Conservation (phyloP, 2,797 vertebrate genomes). For the Lagocephalus sceleratus region DNA sequence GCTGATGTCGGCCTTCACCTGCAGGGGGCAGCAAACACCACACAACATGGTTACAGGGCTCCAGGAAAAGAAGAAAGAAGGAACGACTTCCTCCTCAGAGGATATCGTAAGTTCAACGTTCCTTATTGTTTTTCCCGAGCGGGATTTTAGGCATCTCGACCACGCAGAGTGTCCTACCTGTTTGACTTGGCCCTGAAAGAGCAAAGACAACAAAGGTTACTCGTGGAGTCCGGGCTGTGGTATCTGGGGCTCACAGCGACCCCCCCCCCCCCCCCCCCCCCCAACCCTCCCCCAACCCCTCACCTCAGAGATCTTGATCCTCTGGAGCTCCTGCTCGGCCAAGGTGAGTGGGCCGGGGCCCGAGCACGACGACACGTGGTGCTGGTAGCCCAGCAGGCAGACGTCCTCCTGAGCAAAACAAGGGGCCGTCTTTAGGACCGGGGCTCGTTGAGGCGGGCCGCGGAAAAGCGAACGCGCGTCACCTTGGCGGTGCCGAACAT, state of each 20-base stretch:
- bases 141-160: too few relatives aligned
- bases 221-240: neutral
- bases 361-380: constrained; percentile 84
- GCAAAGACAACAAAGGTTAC: constrained; percentile 29
- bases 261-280: neutral
- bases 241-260: constrained; percentile 2
- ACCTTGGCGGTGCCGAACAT: constrained; percentile 95
- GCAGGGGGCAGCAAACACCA: constrained; percentile 60
- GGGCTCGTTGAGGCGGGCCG: neutral
- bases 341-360: constrained; percentile 90
- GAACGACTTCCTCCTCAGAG: too few relatives aligned
- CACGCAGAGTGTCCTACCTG: constrained; percentile 59
- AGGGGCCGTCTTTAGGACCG: constrained; percentile 9
- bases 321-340: constrained; percentile 93
- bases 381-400: constrained; percentile 90
- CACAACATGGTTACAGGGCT: neutral
- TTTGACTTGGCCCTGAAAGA: constrained; percentile 74
- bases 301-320: constrained; percentile 96
- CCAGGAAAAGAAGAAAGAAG: too few relatives aligned
- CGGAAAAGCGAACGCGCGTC: neutral
- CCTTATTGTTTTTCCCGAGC: too few relatives aligned
- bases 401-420: constrained; percentile 85
- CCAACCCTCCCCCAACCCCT: constrained; percentile 39
- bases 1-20: constrained; percentile 94
- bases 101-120: too few relatives aligned